Base-by-base conservation (phyloP, 2,113 vertebrate species). In the Megaceryle torquata region DNA sequence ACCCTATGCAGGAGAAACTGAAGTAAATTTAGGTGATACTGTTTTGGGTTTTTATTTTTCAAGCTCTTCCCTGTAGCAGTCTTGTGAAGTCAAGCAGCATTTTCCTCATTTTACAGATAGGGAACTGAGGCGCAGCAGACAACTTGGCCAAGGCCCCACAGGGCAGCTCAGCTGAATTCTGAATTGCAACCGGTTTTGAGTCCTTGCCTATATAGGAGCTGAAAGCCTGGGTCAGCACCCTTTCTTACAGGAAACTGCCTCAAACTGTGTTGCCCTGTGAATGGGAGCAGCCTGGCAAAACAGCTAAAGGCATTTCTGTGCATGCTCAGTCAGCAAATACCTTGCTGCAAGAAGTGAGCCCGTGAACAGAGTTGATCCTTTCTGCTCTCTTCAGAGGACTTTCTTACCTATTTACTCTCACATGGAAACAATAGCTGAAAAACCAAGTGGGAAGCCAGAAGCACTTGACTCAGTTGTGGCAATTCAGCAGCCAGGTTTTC, bases 401-500 rank as follows among this genome's bases (percentile, higher is more conserved):
- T 76, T 75, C 74, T 67, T 44, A 86, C 84, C 91, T 91, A 80
- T 94, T 96, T 96, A 91, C 57, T 77, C 69, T 92, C 78, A 15
- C 86, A 88, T 56, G 53, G 82, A 95, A 92, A 83, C 78, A 89
- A 35, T 57, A 91, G 88, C 75, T 35, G 29, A 93, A 95, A 83
- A 77, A 60, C 57, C 53, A 91, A 91, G 85, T 96, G 84, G 95
- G 96, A 92, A 70, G 82, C 50, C 82, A 97, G 72, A 90, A 94
- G 65, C 86, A 69, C 67, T 93, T 90, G 76, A 96, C 83, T 95
- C 88, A 90, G 91, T 94, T 92, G 84, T 12, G 1, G 89, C 87
- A 96, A 61, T 88, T 96, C 88, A 87, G 82, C 92, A 88, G 72
- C 86, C 68, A 82, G 70, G 53, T 88, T 95, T 96, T 94, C 87